A percentile compares a stretch with the other conserved stretches of the same genome.
Evolutionary conservation across 2,797 vertebrate genomes (phyloP).

Genomic region (Dipus sagitta): DNA sequence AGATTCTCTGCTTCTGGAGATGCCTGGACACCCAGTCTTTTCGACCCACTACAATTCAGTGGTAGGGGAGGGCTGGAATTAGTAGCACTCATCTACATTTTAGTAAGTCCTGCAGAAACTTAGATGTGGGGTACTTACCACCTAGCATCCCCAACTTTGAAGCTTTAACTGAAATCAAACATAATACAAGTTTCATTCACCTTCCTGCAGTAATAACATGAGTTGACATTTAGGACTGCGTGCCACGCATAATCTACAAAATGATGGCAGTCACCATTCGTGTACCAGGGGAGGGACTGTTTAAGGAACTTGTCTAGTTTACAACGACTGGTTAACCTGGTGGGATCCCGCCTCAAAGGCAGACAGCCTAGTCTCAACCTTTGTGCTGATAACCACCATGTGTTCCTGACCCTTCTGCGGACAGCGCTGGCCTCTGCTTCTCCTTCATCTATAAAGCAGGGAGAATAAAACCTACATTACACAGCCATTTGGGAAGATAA

Average conservation of each 20-base stretch:
- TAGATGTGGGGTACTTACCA: background rate
- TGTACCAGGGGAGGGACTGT: background rate
- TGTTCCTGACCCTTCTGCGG: background rate
- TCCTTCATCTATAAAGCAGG: constrained; percentile 3
- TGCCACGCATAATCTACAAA: background rate
- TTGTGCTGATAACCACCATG: background rate
- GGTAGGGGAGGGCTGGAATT: background rate
- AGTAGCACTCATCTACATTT: background rate
- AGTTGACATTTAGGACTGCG: background rate
- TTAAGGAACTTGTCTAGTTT: background rate
- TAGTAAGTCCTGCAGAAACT: background rate
- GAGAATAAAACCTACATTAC: background rate
- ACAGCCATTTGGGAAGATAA: background rate
- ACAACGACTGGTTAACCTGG: background rate
- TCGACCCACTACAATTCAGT: background rate
- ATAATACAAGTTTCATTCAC: background rate
- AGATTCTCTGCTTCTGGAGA: background rate
- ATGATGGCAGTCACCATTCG: background rate
- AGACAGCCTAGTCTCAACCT: background rate
- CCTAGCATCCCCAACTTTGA: background rate
- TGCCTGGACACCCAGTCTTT: background rate
- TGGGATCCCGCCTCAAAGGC: background rate
- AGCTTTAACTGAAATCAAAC: background rate
- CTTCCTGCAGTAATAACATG: background rate
- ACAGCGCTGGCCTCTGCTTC: background rate